Base-by-base conservation (phyloP, 2,113 vertebrate species). In the Promerops cafer region DNA sequence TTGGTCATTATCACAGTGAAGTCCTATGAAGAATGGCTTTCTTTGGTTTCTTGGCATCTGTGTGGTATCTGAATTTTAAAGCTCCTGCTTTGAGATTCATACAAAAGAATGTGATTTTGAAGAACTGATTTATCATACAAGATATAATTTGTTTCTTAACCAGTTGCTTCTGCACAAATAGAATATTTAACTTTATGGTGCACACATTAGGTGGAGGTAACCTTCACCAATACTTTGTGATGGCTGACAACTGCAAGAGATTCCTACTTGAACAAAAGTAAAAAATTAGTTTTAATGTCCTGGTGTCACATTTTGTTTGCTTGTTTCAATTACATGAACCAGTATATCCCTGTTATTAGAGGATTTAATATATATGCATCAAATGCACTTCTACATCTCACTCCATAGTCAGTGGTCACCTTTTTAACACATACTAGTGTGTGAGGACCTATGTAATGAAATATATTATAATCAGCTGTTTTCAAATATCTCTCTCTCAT, bases 11-110 rank as follows among this genome's bases (percentile, higher is more conserved):
- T 97, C 91, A 61, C 95, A 90, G 92, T 93, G 83, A 97, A 98
- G 96, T 94, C 87, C 78, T 83, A 87, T 89, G 87, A 94, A 87
- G 93, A 89, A 92, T 93, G 49, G 84, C 87, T 95, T 90, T 37
- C 90, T 90, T 95, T 93, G 64, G 83, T 96, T 96, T 96, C 59
- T 95, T 97, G 93, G 95, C 97, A 92, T 89, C 89, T 42, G 14
- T 90, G 87, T 96, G 83, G 96, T 94, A 98, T 96, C 96, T 97
- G 97, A 97, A 98, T 98, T 97, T 97, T 97, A 97, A 98, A 98
- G 83, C 83, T 95, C 40, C 83, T 93, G 95, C 91, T 95, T 94
- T 97, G 95, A 97, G 96, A 97, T 97, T 96, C 94, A 91, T 85
- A 89, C 66, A 94, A 89, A 97, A 93, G 49, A 80, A 86, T 37